Conservation (phyloP, 2,888 invertebrate genomes). For the Pollenia griseotomentosa region DNA sequence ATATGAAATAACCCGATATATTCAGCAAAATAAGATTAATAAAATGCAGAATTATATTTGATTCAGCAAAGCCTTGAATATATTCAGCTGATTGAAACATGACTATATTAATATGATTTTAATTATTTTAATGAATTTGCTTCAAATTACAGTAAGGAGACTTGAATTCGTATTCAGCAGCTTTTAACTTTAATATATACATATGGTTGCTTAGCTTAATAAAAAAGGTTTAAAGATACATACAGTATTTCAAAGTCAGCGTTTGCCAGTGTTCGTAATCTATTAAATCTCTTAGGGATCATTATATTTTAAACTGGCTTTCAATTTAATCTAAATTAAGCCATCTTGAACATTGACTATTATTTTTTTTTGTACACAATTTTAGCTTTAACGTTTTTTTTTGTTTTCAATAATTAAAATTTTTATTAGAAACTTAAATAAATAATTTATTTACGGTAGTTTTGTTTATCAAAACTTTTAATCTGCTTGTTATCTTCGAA, state of each 20-base stretch:
- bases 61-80: no score
- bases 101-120: no score
- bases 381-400: neutral
- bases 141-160: neutral
- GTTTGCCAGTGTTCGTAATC: neutral
- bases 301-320: neutral
- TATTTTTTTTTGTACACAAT: constrained; percentile 20
- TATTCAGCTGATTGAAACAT: neutral
- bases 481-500: constrained; percentile 17
- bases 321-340: constrained; percentile 51
- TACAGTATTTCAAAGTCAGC: neutral
- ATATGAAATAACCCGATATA: neutral
- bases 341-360: constrained; percentile 5
- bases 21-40: neutral
- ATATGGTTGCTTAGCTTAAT: neutral
- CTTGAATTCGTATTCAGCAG: neutral
- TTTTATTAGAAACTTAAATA: constrained; percentile 10
- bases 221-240: neutral
- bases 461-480: constrained; percentile 26
- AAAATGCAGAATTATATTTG: no score
- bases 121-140: neutral
- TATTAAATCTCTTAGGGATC: neutral
- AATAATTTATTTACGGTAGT: constrained; percentile 18
- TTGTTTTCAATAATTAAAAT: constrained; percentile 22
- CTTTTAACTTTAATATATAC: neutral